Evolutionary conservation across 2,797 vertebrate species (phyloP), one percentile per base, ranked within the genome.

Genomic region (Ibycter americanus): DNA sequence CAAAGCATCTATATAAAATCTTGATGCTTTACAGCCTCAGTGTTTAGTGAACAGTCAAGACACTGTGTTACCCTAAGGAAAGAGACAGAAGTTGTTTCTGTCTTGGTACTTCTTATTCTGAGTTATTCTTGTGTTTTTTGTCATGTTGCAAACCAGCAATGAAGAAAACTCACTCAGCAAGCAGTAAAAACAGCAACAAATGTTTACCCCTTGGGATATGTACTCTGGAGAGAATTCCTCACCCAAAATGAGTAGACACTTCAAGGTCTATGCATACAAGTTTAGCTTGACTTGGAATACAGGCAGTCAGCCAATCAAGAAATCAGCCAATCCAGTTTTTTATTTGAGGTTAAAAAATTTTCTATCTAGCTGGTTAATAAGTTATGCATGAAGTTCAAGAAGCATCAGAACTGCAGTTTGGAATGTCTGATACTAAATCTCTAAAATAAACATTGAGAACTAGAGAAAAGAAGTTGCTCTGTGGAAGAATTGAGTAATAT

Each of bases 151-250:
- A 90, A 89, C 89, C 90, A 55, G 78, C 74, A 73, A 78, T 77
- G 92, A 94, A 95, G 88, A 80, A 92, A 95, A 87, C 72, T 97
- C 93, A 93, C 81, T 96, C 95, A 97, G 88, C 95, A 81, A 54
- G 92, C 86, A 85, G 92, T 61, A 89, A 92, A 95, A 93, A 80
- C 90, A 95, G 95, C 90, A 96, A 93, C 93, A 97, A 94, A 87
- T 95, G 92, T 97, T 96, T 97, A 94, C 90, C 90, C 96, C 92
- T 92, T 97, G 96, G 93, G 95, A 92, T 92, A 95, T 93, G 81
- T 96, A 71, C 92, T 95, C 88, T 89, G 78, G 74, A 87, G 82
- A 94, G 95, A 67, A 93, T 68, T 96, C 93, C 92, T 88, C 94
- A 96, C 88, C 94, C 94, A 95, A 70, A 90, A 54, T 7, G 32